Conservation (phyloP, 2,888 invertebrate genomes). For the Julus scandinavius region DNA sequence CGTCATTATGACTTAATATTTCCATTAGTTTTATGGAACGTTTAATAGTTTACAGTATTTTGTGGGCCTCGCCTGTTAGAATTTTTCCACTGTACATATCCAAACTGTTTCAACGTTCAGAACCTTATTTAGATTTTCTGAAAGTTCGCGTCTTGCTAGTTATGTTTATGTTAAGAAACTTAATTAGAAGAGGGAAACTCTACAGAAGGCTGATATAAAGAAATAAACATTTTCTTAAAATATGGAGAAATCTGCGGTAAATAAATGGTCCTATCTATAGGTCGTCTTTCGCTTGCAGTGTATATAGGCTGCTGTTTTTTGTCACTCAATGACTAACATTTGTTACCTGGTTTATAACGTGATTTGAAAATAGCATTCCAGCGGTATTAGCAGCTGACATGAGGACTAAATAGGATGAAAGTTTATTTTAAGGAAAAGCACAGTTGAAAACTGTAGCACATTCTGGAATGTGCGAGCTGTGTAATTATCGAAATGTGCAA, state of each 20-base stretch:
- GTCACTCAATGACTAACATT: constrained; percentile 1
- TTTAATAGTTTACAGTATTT: too few species aligned
- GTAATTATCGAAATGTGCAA: background rate
- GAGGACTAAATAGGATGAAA: background rate
- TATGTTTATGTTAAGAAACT: constrained; percentile 22
- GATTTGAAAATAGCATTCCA: constrained; percentile 20
- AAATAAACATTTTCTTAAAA: constrained; percentile 36
- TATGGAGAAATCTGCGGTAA: constrained; percentile 2
- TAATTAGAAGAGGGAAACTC: background rate
- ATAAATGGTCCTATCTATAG: background rate
- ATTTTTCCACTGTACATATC: background rate
- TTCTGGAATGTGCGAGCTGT: background rate
- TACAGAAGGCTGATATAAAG: background rate
- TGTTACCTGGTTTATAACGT: constrained; percentile 29
- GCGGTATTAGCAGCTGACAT: background rate
- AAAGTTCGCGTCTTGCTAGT: background rate
- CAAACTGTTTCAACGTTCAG: background rate
- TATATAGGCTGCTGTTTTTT: constrained; percentile 1
- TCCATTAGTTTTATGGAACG: too few species aligned
- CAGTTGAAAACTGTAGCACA: background rate
- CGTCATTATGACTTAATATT: too few species aligned
- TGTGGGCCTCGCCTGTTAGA: too few species aligned
- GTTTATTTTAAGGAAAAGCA: background rate
- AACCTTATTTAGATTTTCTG: background rate
- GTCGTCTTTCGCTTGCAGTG: background rate